A percentile compares a stretch with the other conserved stretches of the same genome.
phyloP scores from a whole-genome alignment of 2,888 invertebrate genomes.

The Xestia rhomboidea region DNA sequence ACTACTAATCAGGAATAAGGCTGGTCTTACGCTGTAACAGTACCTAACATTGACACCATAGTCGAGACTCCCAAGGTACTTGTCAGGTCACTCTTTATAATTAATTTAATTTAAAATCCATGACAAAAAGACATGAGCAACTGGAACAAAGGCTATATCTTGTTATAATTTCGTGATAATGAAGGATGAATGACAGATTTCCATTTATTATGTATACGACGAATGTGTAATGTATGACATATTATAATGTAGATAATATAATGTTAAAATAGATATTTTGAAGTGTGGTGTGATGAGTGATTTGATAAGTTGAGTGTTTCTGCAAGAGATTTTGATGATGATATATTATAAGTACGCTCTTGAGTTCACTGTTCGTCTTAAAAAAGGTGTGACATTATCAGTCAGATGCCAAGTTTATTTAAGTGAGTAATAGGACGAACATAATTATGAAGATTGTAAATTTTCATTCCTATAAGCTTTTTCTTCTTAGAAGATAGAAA shows the following conservation, averaged over 20 bases:
- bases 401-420: not conserved
- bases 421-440: not conserved
- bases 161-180: conserved; percentile 58
- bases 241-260: conserved; percentile 47
- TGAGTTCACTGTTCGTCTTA: conserved; percentile 2
- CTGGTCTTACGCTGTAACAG: conserved; percentile 27
- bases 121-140: conserved; percentile 55
- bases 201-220: conserved; percentile 43
- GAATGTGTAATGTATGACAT: conserved; percentile 49
- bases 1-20: not conserved
- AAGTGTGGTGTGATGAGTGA: conserved; percentile 13
- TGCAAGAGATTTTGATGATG: conserved; percentile 6
- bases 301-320: conserved; percentile 11
- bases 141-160: conserved; percentile 45
- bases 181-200: conserved; percentile 35
- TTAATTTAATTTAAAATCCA: conserved; percentile 41
- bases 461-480: conserved; percentile 51
- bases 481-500: conserved; percentile 31
- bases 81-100: conserved; percentile 39
- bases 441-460: conserved; percentile 38
- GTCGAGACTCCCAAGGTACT: conserved; percentile 23
- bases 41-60: conserved; percentile 11
- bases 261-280: conserved; percentile 24
- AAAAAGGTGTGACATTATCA: conserved; percentile 6
- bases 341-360: not conserved